Conservation (phyloP, 2,888 invertebrate species). For the Lissocephala sabroskyi region DNA sequence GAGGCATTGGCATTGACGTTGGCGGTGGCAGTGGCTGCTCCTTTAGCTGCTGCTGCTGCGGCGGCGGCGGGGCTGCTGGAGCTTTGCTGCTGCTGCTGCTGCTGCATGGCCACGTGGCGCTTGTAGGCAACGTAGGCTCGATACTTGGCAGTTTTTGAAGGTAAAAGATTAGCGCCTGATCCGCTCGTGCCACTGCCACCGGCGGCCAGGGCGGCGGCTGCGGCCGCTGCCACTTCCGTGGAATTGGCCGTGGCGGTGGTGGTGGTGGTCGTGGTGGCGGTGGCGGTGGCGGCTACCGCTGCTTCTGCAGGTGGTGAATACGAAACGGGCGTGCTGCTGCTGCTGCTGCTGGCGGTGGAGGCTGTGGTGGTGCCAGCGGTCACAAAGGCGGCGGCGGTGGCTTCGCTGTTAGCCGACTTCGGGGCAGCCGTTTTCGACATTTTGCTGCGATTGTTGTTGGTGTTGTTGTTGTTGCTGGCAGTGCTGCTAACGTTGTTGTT, state of each 20-base stretch:
- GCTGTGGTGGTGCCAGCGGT: constrained; percentile 39
- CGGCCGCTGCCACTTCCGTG: constrained; percentile 20
- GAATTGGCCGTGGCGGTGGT: constrained; percentile 31
- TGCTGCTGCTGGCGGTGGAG: too few relatives aligned
- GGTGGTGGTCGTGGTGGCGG: constrained; percentile 43
- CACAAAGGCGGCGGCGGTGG: constrained; percentile 40
- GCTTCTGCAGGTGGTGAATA: constrained; percentile 23
- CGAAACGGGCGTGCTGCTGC: constrained; percentile 26
- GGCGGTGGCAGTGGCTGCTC: constrained; percentile 8
- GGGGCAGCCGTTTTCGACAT: constrained; percentile 61
- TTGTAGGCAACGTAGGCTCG: constrained; percentile 47
- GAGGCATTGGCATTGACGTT: not conserved
- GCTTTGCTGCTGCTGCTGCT: constrained; percentile 36
- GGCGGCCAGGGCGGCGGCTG: constrained; percentile 20
- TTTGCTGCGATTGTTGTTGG: constrained; percentile 45
- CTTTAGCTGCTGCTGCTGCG: constrained; percentile 23
- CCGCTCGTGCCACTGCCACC: constrained; percentile 21
- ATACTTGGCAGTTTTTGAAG: constrained; percentile 31
- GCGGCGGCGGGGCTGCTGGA: constrained; percentile 38
- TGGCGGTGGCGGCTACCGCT: constrained; percentile 33
- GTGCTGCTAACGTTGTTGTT: constrained; percentile 21
- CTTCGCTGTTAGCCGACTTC: constrained; percentile 32
- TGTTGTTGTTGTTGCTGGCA: constrained; percentile 38
- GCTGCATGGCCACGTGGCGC: constrained; percentile 47
- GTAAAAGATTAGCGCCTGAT: constrained; percentile 25